phyloP scores from a whole-genome alignment of 2,797 vertebrate species.

The Melanogrammus aeglefinus region DNA sequence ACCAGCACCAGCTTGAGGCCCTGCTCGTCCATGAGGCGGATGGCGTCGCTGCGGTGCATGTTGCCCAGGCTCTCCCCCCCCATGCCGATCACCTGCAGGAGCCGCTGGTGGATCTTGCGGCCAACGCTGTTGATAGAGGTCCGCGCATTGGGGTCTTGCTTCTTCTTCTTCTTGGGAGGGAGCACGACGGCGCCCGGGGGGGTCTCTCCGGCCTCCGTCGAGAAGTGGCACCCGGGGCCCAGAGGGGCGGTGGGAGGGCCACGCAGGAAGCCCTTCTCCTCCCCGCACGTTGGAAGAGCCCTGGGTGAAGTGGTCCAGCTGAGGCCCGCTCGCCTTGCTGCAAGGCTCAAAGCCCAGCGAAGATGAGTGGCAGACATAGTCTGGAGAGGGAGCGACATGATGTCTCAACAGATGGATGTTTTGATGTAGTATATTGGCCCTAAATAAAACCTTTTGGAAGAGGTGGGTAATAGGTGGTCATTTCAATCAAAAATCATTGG shows the following conservation, averaged over 20 bases:
- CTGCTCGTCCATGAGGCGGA: slow-evolving; percentile 79
- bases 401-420: not conserved
- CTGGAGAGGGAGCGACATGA: slow-evolving; percentile 19
- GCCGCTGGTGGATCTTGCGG: slow-evolving; percentile 77
- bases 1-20: slow-evolving; percentile 80
- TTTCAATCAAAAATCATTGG: not conserved
- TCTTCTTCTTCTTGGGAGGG: not conserved
- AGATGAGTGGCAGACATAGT: slow-evolving; percentile 78
- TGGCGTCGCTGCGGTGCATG: slow-evolving; percentile 79
- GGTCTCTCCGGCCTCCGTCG: not conserved
- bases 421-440: not conserved
- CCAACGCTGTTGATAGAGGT: slow-evolving; percentile 73
- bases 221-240: not conserved
- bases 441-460: not conserved
- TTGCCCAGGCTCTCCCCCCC: slow-evolving; percentile 79
- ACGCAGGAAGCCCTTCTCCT: slow-evolving; percentile 31
- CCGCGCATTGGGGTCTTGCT: slow-evolving; percentile 29
- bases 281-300: slow-evolving; percentile 56
- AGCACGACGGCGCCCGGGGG: not conserved
- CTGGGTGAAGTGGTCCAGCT: slow-evolving; percentile 22
- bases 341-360: slow-evolving; percentile 67
- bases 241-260: not conserved
- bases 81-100: slow-evolving; percentile 77
- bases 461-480: not conserved
- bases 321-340: slow-evolving; percentile 43